Percentiles rank a stretch among this genome's conserved stretches.
Evolutionary conservation across 1,140 invertebrate species (phyloP).

Genomic region (Solen grandis): DNA sequence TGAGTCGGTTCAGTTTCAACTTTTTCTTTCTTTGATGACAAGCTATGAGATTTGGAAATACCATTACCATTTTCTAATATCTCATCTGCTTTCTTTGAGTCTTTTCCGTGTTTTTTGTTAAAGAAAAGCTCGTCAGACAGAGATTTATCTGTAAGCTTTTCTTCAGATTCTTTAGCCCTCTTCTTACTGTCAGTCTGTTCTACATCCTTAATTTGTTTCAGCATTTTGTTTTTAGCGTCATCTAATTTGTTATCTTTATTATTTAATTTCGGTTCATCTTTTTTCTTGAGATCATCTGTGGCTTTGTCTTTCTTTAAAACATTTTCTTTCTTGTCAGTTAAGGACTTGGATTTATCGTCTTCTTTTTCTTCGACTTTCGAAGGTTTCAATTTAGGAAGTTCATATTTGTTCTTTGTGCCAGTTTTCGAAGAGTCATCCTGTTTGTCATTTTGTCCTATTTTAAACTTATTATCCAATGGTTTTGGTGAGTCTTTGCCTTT

Average conservation of each 20-base stretch:
- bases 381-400: slow-evolving; percentile 37
- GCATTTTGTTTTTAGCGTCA: background rate
- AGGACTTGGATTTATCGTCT: background rate
- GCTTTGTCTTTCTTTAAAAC: background rate
- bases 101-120: background rate
- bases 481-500: slow-evolving; percentile 7
- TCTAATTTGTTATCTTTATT: background rate
- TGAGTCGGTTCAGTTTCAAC: background rate
- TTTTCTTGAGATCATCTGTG: background rate
- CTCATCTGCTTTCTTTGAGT: background rate
- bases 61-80: too few relatives aligned
- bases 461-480: background rate
- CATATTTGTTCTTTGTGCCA: slow-evolving; percentile 29
- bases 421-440: background rate
- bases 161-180: background rate
- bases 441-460: background rate
- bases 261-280: background rate
- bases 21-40: background rate
- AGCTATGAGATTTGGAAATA: background rate
- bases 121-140: background rate
- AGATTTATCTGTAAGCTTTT: background rate
- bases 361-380: slow-evolving; percentile 14
- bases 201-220: background rate
- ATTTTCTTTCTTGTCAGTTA: background rate
- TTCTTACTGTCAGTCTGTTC: background rate